Evolutionary conservation across 2,888 invertebrate species (phyloP).

Genomic region (Leucozona laternaria): DNA sequence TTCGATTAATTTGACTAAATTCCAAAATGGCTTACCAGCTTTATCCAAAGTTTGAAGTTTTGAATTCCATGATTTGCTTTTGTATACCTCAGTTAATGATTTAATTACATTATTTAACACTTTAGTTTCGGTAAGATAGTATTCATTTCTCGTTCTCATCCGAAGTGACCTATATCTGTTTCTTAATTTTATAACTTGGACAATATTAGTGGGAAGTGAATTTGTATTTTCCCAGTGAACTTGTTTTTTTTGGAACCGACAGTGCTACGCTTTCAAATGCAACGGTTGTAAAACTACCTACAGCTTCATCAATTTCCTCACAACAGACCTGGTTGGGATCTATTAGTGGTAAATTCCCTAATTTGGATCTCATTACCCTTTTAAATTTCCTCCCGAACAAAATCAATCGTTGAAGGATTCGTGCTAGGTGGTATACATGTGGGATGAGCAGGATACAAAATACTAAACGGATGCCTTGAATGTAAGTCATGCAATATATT

Average conservation of each 20-base stretch:
- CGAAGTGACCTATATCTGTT: not conserved
- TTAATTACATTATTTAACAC: no score
- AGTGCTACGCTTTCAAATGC: not conserved
- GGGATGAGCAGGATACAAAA: slow-evolving; percentile 6
- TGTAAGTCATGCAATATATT: slow-evolving; percentile 31
- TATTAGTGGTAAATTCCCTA: not conserved
- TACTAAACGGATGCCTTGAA: slow-evolving; percentile 18
- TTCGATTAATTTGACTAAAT: no score
- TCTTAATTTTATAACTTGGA: not conserved
- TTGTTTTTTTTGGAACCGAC: not conserved
- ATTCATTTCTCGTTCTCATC: not conserved
- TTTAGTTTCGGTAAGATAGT: not conserved
- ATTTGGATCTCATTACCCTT: not conserved
- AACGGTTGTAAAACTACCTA: not conserved
- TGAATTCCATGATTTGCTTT: no score
- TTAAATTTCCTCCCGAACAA: slow-evolving; percentile 5
- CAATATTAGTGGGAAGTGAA: not conserved
- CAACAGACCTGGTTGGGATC: not conserved
- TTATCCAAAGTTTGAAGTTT: no score
- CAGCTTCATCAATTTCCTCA: not conserved
- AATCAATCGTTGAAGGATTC: slow-evolving; percentile 20
- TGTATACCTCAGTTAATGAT: no score
- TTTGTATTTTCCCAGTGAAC: not conserved
- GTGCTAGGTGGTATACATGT: slow-evolving; percentile 12
- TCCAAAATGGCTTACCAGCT: no score